Percentiles rank a stretch among this genome's conserved stretches.
These are phyloP conservation scores for Apamea monoglypha DNA, from an alignment of 2,888 invertebrate species.

Conservation along the genomic window DNA sequence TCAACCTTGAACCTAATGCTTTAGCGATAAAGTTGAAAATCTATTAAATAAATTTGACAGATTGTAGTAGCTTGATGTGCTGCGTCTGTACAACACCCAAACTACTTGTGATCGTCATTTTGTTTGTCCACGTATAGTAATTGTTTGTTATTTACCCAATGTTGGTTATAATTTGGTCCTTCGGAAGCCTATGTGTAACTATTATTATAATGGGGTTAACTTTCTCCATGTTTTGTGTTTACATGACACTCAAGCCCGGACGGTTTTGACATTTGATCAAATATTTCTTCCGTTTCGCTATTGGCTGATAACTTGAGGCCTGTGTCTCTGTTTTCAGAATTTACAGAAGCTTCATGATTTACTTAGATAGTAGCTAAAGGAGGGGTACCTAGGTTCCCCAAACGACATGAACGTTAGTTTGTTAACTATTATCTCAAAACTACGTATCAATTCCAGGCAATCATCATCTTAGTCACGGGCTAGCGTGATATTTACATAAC, in stretches of 20 bases:
- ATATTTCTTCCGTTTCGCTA: conserved; percentile 3
- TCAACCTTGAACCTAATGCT: too few species aligned
- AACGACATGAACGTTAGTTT: not conserved
- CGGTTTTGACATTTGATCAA: conserved; percentile 17
- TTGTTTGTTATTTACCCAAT: conserved; percentile 8
- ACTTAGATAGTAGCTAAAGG: not conserved
- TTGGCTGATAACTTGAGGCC: not conserved
- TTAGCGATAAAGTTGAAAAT: too few species aligned
- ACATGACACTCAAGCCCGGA: conserved; percentile 17
- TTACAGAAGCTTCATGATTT: not conserved
- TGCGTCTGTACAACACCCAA: not conserved
- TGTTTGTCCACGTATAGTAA: not conserved
- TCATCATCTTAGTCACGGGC: conserved; percentile 18
- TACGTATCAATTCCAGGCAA: not conserved
- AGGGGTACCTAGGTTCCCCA: not conserved
- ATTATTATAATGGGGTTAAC: conserved; percentile 23
- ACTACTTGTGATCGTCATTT: not conserved
- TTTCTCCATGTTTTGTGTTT: conserved; percentile 29
- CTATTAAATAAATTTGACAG: too few species aligned
- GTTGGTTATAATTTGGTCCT: not conserved
- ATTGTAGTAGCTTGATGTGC: too few species aligned
- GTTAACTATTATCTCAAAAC: not conserved
- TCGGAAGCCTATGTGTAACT: not conserved
- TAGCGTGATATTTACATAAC: conserved; percentile 46
- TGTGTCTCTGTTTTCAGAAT: not conserved